Evolutionary conservation across 2,797 vertebrate species (phyloP), one percentile per base, ranked within the genome.

Genomic region (Pseudochromis fuscus): DNA sequence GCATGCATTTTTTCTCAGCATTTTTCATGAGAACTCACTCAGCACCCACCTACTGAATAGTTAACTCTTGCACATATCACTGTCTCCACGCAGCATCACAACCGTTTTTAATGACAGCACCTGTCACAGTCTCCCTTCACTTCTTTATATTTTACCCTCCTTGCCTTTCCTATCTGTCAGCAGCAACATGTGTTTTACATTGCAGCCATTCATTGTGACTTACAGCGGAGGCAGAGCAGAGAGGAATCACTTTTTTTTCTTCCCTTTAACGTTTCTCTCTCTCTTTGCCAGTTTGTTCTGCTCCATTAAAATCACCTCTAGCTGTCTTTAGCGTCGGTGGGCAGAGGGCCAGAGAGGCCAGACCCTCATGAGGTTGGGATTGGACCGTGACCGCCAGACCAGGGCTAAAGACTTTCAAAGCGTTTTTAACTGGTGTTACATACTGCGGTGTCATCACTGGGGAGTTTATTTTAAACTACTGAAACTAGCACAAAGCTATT

Each of bases 281-380:
- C 46, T 64, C 64, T 67, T 42, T 65, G 59, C 72, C 65, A 72
- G 81, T 82, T 84, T 77, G 84, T 87, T 90, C 84, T 82, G 84
- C 78, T 76, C 83, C 82, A 85, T 87, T 86, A 87, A 88, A 85
- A 75, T 81, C 70, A 68, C 64, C 62, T 77, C 72, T 60, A 35
- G 66, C 69, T 81, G 37, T 75, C 65, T 49, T n/a, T 16, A 58
- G 61, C 69, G 64, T 49, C 6, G 2, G 46, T 48, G 66, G 67
- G 75, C 69, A 62, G 51, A 60, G 57, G 60, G 60, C 86, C 77
- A 82, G 16, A 52, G 82, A 67, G 80, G 59, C 75, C 68, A 59
- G 35, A 52, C 49, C 4, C 63, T 80, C 87, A 88, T 81, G 83
- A 85, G 73, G 79, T 80, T 79, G 63, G 61, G 74, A 85, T 71